phyloP scores from a whole-genome alignment of 2,888 invertebrate species.

The Sarcophaga variegata region DNA sequence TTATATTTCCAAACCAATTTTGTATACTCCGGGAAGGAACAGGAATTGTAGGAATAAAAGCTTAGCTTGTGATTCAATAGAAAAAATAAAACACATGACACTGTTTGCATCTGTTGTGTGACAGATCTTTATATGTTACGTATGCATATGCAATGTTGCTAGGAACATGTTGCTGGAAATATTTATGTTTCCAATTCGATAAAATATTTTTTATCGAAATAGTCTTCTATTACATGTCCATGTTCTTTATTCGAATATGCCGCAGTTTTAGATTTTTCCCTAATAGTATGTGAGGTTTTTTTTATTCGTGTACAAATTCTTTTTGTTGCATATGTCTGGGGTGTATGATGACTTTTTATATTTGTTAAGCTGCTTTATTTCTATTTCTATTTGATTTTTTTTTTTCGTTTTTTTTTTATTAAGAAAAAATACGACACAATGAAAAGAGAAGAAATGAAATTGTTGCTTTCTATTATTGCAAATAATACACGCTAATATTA shows the following conservation, averaged over 20 bases:
- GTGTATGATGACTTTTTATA: constrained; percentile 37
- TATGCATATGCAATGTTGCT: neutral
- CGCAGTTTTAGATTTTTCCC: neutral
- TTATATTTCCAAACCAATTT: neutral
- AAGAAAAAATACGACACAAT: neutral
- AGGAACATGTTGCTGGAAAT: neutral
- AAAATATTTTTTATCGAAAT: too few species aligned
- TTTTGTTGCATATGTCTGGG: constrained; percentile 20
- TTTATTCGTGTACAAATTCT: neutral
- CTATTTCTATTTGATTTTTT: constrained; percentile 44
- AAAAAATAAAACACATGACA: too few species aligned
- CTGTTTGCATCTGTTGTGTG: too few species aligned
- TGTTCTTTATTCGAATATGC: neutral
- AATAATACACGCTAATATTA: constrained; percentile 64
- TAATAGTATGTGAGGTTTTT: neutral
- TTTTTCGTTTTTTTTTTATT: constrained; percentile 42
- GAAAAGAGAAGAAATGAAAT: neutral
- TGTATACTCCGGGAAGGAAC: too few species aligned
- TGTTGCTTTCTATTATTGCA: constrained; percentile 43
- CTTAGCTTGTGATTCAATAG: too few species aligned
- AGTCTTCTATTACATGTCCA: too few species aligned
- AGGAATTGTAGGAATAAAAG: too few species aligned
- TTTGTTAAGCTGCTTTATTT: constrained; percentile 42
- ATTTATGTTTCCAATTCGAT: neutral
- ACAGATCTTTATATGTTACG: too few species aligned